Conservation (phyloP, 2,113 vertebrate species). For the Neolamprologus kungweensis region DNA sequence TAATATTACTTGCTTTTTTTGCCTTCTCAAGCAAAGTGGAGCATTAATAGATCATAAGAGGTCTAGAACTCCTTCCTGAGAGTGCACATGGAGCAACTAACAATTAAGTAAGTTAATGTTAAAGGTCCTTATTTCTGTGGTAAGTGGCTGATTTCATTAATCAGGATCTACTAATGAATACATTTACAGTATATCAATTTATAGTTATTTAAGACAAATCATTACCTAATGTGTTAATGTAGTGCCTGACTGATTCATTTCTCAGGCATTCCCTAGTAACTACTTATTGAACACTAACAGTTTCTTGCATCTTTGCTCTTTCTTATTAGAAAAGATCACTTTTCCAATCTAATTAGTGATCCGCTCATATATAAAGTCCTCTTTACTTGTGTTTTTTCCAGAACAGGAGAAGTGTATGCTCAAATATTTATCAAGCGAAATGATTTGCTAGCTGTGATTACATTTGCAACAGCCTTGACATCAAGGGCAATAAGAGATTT, state of each 20-base stretch:
- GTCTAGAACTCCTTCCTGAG: not conserved
- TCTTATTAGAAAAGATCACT: not conserved
- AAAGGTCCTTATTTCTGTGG: not conserved
- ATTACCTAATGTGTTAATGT: not conserved
- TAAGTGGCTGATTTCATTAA: not conserved
- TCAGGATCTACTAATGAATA: not conserved
- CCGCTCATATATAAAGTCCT: not conserved
- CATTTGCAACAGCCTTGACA: not conserved
- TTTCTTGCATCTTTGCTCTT: not conserved
- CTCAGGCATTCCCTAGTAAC: not conserved
- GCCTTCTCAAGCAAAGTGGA: not conserved
- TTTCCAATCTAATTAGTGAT: not conserved
- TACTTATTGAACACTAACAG: not conserved
- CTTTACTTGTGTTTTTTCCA: not conserved
- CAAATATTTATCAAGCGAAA: not conserved
- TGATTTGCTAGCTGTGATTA: not conserved
- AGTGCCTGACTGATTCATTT: not conserved
- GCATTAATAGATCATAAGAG: not conserved
- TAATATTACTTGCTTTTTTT: not conserved
- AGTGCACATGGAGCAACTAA: not conserved
- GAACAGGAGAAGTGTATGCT: not conserved
- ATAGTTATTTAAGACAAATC: not conserved
- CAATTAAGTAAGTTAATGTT: not conserved
- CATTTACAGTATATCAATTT: not conserved
- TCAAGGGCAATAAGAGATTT: not conserved